Percentiles rank a stretch among this genome's conserved stretches.
Conservation (phyloP, 2,888 invertebrate genomes). For the Metalampra italica region DNA sequence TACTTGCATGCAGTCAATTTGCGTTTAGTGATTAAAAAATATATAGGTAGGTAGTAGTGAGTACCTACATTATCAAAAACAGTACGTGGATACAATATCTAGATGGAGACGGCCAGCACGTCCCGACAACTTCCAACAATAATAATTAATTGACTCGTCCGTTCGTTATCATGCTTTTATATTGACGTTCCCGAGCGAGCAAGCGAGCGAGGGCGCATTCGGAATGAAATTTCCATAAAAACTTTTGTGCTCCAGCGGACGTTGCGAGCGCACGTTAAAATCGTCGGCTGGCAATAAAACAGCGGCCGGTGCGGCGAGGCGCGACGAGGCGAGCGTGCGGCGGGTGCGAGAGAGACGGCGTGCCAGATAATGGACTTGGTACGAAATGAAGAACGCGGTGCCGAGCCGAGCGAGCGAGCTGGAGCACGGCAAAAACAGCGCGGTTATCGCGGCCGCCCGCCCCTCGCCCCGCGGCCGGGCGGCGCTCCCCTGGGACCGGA, state of each 20-base stretch:
- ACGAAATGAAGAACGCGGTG: constrained; percentile 75
- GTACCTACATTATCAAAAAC: too few relatives aligned
- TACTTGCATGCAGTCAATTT: too few relatives aligned
- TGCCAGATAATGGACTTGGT: constrained; percentile 73
- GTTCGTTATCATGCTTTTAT: constrained; percentile 78
- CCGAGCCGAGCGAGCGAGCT: constrained; percentile 68
- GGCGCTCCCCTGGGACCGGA: constrained; percentile 41
- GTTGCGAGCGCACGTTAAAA: constrained; percentile 79
- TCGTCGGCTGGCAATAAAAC: constrained; percentile 78
- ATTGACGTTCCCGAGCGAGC: constrained; percentile 75
- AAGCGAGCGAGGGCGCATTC: constrained; percentile 74
- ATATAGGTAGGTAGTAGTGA: too few relatives aligned
- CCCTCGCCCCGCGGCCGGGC: constrained; percentile 30
- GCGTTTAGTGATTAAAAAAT: too few relatives aligned
- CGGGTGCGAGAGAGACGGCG: constrained; percentile 66
- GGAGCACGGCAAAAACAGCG: constrained; percentile 75
- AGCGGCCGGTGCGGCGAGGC: constrained; percentile 77
- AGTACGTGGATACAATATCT: constrained; percentile 24
- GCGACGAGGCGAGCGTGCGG: constrained; percentile 61
- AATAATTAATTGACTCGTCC: constrained; percentile 79
- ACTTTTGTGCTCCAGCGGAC: constrained; percentile 78
- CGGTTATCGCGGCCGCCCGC: constrained; percentile 63
- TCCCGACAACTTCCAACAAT: constrained; percentile 75
- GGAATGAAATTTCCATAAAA: constrained; percentile 79
- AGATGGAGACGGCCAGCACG: constrained; percentile 57